A percentile compares a stretch with the other conserved stretches of the same genome.
phyloP scores from a whole-genome alignment of 2,888 invertebrate species.

The Leucophenga montana region DNA sequence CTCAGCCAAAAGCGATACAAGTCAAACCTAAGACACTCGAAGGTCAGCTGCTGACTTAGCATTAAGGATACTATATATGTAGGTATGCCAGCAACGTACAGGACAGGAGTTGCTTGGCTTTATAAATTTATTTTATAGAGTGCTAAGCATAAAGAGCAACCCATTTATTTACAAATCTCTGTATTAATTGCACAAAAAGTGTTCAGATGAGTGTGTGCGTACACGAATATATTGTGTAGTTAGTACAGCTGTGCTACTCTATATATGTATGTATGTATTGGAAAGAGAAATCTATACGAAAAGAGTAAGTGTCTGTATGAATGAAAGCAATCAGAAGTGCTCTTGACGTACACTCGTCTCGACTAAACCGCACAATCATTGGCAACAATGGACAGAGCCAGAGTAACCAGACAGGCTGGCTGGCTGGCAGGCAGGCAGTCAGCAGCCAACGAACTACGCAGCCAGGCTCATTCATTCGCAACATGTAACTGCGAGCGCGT shows the following conservation, averaged over 20 bases:
- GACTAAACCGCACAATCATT: conserved; percentile 41
- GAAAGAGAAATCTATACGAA: too few species aligned
- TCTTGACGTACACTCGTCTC: conserved; percentile 19
- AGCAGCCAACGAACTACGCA: conserved; percentile 38
- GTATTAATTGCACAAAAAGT: conserved; percentile 38
- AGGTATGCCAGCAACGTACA: too few species aligned
- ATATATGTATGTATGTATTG: too few species aligned
- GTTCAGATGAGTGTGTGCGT: not conserved
- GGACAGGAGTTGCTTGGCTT: not conserved
- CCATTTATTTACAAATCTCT: conserved; percentile 34
- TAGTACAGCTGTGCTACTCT: not conserved
- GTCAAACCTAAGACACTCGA: not conserved
- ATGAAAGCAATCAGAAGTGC: conserved; percentile 39
- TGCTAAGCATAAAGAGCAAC: not conserved
- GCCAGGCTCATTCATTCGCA: conserved; percentile 46
- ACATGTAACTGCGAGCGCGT: conserved; percentile 31
- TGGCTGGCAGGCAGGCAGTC: not conserved
- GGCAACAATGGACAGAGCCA: conserved; percentile 43
- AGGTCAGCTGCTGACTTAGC: not conserved
- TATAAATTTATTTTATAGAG: not conserved
- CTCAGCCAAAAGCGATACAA: not conserved
- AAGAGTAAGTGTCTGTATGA: not conserved
- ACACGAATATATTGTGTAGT: too few species aligned
- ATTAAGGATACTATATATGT: not conserved
- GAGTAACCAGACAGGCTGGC: conserved; percentile 16